A percentile compares a stretch with the other conserved stretches of the same genome.
phyloP scores from a whole-genome alignment of 2,113 vertebrate species.

The Rana temporaria region DNA sequence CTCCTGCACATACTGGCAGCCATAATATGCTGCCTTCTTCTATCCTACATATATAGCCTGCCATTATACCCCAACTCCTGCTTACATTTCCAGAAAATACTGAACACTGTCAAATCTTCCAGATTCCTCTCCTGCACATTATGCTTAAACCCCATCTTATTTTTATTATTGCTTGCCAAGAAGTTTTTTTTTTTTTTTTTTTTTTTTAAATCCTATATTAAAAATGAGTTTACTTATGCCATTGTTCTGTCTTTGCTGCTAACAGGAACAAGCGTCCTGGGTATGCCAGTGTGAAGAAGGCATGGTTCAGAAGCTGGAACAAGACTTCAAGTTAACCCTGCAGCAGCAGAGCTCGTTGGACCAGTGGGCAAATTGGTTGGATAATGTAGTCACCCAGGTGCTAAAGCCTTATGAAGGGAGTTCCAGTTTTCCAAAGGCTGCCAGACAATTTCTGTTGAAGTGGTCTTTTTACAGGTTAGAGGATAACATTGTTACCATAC shows the following conservation, averaged over 20 bases:
- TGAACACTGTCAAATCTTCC: too few species aligned
- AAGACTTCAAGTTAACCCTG: conserved; percentile 96
- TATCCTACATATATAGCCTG: too few species aligned
- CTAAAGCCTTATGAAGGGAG: conserved; percentile 91
- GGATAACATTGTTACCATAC: too few species aligned
- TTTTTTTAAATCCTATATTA: too few species aligned
- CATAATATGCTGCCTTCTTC: too few species aligned
- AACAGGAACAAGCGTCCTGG: conserved; percentile 96
- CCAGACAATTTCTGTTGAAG: conserved; percentile 95
- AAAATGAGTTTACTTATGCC: background rate
- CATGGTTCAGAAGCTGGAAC: conserved; percentile 93
- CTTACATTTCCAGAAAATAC: too few species aligned
- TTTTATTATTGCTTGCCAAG: too few species aligned
- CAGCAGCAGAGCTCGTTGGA: conserved; percentile 98
- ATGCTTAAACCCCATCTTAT: too few species aligned
- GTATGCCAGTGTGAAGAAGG: conserved; percentile 97
- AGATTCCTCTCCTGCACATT: too few species aligned
- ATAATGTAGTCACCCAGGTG: conserved; percentile 92
- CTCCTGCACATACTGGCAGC: too few species aligned
- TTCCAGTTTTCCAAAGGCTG: conserved; percentile 91
- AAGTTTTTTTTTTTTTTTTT: too few species aligned
- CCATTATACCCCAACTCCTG: too few species aligned
- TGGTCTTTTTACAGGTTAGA: conserved; percentile 98
- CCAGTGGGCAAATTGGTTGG: conserved; percentile 96
- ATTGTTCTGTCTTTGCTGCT: background rate